Base-by-base conservation (phyloP, 2,888 invertebrate genomes). In the Itoplectis maculator region DNA sequence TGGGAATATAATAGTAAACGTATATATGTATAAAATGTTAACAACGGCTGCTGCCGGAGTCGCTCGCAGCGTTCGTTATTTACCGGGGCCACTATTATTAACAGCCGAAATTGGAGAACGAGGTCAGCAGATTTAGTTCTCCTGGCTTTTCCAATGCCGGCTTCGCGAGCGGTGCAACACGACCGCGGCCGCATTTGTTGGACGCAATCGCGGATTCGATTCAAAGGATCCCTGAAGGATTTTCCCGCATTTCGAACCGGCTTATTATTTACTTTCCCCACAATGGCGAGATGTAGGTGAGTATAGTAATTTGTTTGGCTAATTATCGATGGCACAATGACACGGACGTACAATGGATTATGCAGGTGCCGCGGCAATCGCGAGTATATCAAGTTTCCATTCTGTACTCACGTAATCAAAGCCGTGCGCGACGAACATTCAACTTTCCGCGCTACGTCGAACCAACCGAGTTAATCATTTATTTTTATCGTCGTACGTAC, bases 51-150 rank as follows among this genome's bases (percentile, higher is more conserved):
- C 40, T 29, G 15, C n/a, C n/a, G n/a, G 7, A 13, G 15, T n/a
- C 5, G 61, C 49, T 23, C 63, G 15, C 61, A 23, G 20, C 59
- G 47, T 37, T 70, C 65, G 69, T 79, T 82, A 79, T 82, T 79
- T 66, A 79, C 74, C 42, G 70, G 49, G 66, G 66, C 75, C 3
- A 18, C 63, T 82, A 75, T 75, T 75, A 65, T 75, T 75, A 70
- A 75, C 61, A 65, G 45, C 54, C 63, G 70, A 75, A 82, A 82
- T 82, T 82, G 75, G 75, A 75, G 40, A 82, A 82, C 54, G 75
- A 45, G 82, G 82, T 82, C 82, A 82, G 59, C 75, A 15, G 47
- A 75, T 82, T 82, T 49, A 49, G 37, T 78, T 82, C 68, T 74
- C 45, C 51, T n/a, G 29, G 42, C 49, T 61, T 54, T 78, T 69